Evolutionary conservation across 2,888 invertebrate species (phyloP), one percentile per base, ranked within the genome.

Genomic region (Stenichneumon culpator): DNA sequence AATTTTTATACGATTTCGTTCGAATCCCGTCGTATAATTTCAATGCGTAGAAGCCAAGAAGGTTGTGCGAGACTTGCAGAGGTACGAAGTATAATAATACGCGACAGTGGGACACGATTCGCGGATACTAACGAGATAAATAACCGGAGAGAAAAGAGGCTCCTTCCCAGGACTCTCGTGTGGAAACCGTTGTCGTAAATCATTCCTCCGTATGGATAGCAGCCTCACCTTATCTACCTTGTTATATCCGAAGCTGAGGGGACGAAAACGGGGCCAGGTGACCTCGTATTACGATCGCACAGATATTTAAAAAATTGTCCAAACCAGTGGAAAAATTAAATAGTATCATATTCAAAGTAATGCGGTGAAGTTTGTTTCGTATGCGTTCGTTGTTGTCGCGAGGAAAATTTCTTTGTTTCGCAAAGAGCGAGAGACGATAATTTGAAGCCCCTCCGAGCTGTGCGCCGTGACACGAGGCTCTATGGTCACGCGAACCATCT

Each of bases 201-300:
- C 83, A 83, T 83, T 83, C 65, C 69, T 73, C 54, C 54, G 70
- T 75, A 52, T 47, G 52, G 39, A 79, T 79, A 63, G 60, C 60
- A 69, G 74, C 60, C 74, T 83, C 75, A 47, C 70, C 79, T 79
- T 83, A 83, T 83, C 83, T 75, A 63, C 79, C 79, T 83, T 83
- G 79, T 83, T 83, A 83, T 75, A 80, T 80, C 83, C 72, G 79
- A 80, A 83, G 70, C 79, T 54, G 63, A 60, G 32, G 73, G 44
- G 57, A 54, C 74, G 50, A 69, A 74, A 74, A 81, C 65, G 67
- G 73, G 81, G 78, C 74, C 81, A 67, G 73, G 81, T 81, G 81
- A 78, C 77, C 73, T 81, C 81, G 78, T 78, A 54, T 22, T 60
- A 77, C 39, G 73, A 78, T 77, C 72, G 54, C 22, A 32, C 68